Percentiles rank a stretch among this genome's conserved stretches.
Evolutionary conservation across 2,113 vertebrate species (phyloP).

Genomic region (Brachyhypopomus occidentalis): DNA sequence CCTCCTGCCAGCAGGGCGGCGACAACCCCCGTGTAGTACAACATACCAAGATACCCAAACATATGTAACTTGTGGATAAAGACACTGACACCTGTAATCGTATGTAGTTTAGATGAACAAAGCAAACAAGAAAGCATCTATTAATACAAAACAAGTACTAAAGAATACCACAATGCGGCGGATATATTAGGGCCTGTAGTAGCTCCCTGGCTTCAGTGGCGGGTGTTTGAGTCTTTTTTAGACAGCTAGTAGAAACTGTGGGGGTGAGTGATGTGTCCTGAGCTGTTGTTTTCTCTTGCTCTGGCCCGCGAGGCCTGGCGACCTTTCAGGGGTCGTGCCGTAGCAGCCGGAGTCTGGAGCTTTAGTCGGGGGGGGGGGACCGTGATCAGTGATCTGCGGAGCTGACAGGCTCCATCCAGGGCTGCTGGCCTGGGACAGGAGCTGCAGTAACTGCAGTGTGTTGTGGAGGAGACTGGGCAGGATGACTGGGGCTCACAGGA

Average conservation of each 20-base stretch:
- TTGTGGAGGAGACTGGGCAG: neutral
- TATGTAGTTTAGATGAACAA: constrained; percentile 70
- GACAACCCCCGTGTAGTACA: constrained; percentile 61
- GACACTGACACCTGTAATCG: constrained; percentile 70
- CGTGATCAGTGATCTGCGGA: constrained; percentile 23
- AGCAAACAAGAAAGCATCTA: constrained; percentile 44
- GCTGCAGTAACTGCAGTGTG: constrained; percentile 1
- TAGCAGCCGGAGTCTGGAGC: constrained; percentile 61
- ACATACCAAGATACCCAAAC: constrained; percentile 52
- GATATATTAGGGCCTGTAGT: constrained; percentile 40
- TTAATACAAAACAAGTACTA: constrained; percentile 44
- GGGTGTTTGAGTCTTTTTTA: constrained; percentile 38
- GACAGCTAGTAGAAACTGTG: constrained; percentile 40
- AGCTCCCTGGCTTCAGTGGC: constrained; percentile 33
- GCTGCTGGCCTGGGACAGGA: neutral
- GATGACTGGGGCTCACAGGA: neutral
- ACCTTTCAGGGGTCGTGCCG: constrained; percentile 55
- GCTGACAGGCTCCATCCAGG: neutral
- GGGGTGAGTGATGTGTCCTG: constrained; percentile 48
- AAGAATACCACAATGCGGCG: constrained; percentile 36
- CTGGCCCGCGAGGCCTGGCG: constrained; percentile 58
- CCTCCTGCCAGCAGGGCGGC: constrained; percentile 56
- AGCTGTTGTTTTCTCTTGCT: constrained; percentile 61
- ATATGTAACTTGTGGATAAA: constrained; percentile 53
- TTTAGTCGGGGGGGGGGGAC: constrained; percentile 38